Base-by-base conservation (phyloP, 2,888 invertebrate species). In the Epinotia demarniana region DNA sequence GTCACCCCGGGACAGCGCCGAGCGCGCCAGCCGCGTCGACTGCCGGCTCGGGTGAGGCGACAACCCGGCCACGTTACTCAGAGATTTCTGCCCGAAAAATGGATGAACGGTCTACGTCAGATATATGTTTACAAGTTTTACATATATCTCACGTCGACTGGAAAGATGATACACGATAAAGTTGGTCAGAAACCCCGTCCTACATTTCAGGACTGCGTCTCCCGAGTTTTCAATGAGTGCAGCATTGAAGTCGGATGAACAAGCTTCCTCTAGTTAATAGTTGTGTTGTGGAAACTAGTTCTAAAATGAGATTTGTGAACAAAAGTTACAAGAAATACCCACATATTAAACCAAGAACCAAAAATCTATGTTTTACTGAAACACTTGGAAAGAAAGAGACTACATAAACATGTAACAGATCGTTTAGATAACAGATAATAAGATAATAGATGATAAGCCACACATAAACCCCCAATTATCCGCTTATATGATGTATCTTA, bases 1-100 rank as follows among this genome's bases (percentile, higher is more conserved):
- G 80, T 95, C 95, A 5, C 92, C 91, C 55, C 95, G 92, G 77
- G 90, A 85, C 12, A 94, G 82, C 1, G 95, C 87, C 77, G 92
- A 83, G 71, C 89, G 89, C 46, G 89, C 83, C 55, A 89, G 83
- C 18, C 91, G 89, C 55, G 87, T 82, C n/a, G 90, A 89, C 73
- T 86, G 87, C 55, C 91, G 89, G 58, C 80, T 83, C 80, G 89
- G 87, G 75, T 89, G 88, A 82, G 91, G 89, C 73, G 92, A 90
- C 77, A 91, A 85, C 76, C 85, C 85, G 80, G 84, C 79, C 77
- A 81, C 81, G 78, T 73, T 79, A 73, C 80, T 75, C 58, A 80
- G 77, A 68, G 81, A 77, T 81, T 82, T 85, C 85, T 86, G 84
- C 78, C 60, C 70, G 19, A 18, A 69, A 58, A 72, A 49, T 72